Base-by-base conservation (phyloP, 2,888 invertebrate species). In the Priapulus caudatus region DNA sequence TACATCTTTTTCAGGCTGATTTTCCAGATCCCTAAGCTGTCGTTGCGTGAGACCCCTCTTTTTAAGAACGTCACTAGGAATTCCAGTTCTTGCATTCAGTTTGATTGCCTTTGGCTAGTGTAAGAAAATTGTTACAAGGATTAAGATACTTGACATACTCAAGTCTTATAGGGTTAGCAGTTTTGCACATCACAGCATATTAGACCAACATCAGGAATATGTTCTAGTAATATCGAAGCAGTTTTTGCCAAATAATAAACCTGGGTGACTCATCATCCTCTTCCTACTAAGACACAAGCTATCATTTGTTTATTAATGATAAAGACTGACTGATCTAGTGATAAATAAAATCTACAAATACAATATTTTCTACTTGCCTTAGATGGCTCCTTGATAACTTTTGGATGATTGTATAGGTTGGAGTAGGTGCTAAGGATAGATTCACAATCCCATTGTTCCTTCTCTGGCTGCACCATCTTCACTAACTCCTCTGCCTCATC, bases 331-430 rank as follows among this genome's bases (percentile, higher is more conserved):
- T n/a, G n/a, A n/a, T n/a, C n/a, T n/a, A n/a, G n/a, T n/a, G n/a
- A n/a, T n/a, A n/a, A n/a, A n/a, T n/a, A n/a, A n/a, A n/a, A n/a
- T n/a, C n/a, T n/a, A n/a, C n/a, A n/a, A n/a, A n/a, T n/a, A n/a
- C n/a, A n/a, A n/a, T n/a, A n/a, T n/a, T n/a, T n/a, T n/a, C n/a
- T 33, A 33, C 10, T 33, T 33, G n/a, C 33, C 48, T 50, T 47
- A 4, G n/a, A 5, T 50, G 86, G 87, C 24, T 59, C 58, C 47
- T 52, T 59, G 50, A 92, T 90, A 20, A 89, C 63, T 68, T 85
- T 87, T 0, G 95, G 95, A 73, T 87, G 88, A 73, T 95, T 93
- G 69, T 89, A 90, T 50, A 86, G 75, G 66, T 84, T 93, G 4
- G 91, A 91, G 68, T 88, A 88, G 0, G 88, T 91, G 19, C 69